These are phyloP conservation scores for Eupeodes latifasciatus DNA, from an alignment of 2,888 invertebrate species.

Conservation along the genomic window DNA sequence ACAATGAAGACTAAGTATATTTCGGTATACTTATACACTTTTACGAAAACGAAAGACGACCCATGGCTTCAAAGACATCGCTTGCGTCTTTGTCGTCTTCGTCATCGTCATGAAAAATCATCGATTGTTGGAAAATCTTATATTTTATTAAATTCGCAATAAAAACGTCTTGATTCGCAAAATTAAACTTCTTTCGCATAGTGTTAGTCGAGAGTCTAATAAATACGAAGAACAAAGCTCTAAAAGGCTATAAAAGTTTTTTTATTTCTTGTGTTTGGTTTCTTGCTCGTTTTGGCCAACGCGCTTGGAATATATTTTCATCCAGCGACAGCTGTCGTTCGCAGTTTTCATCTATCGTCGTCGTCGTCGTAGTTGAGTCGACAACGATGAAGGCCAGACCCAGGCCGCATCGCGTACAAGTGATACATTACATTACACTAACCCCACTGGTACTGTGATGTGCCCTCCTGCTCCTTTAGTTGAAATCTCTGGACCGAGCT, in stretches of 20 bases:
- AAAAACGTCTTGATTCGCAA: conserved; percentile 75
- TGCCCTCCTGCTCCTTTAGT: neutral
- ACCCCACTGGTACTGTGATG: conserved; percentile 43
- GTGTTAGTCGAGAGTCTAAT: conserved; percentile 55
- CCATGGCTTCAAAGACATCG: neutral
- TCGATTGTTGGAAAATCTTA: conserved; percentile 69
- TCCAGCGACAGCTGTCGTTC: conserved; percentile 74
- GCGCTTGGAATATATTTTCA: conserved; percentile 73
- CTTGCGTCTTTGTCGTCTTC: conserved; percentile 19
- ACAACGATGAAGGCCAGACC: conserved; percentile 29
- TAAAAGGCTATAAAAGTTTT: conserved; percentile 72
- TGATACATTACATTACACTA: conserved; percentile 57
- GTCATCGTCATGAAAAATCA: conserved; percentile 46
- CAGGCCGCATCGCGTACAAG: conserved; percentile 53
- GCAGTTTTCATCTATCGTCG: conserved; percentile 55
- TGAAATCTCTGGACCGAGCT: neutral
- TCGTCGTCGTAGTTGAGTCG: neutral
- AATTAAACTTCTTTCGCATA: conserved; percentile 71
- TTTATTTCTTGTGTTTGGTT: conserved; percentile 5
- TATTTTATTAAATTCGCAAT: conserved; percentile 75
- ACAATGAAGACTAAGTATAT: conserved; percentile 15
- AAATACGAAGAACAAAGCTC: conserved; percentile 68
- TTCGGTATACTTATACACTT: neutral
- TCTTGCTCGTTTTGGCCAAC: conserved; percentile 53
- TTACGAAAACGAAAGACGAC: conserved; percentile 16